A percentile compares a stretch with the other conserved stretches of the same genome.
Conservation (phyloP, 2,113 vertebrate genomes). For the Eurystomus gularis region DNA sequence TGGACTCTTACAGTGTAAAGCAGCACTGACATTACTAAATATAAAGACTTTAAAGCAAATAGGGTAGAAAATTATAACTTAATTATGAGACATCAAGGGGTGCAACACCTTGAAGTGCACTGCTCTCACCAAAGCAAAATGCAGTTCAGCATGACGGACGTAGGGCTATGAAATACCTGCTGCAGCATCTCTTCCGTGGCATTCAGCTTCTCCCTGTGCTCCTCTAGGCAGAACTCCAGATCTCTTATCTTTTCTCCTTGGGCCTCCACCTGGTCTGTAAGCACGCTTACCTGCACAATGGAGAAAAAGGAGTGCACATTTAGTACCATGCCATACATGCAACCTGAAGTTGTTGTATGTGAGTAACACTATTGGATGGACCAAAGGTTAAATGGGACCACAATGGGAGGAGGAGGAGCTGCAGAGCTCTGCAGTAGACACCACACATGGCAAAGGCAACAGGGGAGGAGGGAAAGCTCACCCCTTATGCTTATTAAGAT, state of each 20-base stretch:
- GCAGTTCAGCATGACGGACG: neutral
- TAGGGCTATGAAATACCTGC: conserved; percentile 78
- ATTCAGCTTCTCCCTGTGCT: conserved; percentile 94
- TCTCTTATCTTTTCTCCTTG: conserved; percentile 98
- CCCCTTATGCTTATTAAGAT: neutral
- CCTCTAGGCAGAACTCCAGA: conserved; percentile 92
- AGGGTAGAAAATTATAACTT: neutral
- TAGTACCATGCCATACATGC: neutral
- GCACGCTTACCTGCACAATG: conserved; percentile 87
- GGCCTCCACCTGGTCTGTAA: conserved; percentile 97
- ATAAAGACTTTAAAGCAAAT: neutral
- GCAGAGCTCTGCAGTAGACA: neutral
- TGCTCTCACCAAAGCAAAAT: neutral
- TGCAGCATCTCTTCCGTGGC: conserved; percentile 96
- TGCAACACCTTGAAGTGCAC: neutral
- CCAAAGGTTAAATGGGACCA: neutral
- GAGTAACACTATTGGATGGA: neutral
- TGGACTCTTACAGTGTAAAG: neutral
- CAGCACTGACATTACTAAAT: neutral
- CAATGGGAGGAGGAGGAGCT: neutral
- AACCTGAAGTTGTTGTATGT: neutral
- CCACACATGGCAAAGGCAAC: neutral
- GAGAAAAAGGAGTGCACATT: neutral
- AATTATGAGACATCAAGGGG: neutral
- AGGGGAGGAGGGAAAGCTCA: neutral